Percentiles rank a stretch among this genome's conserved stretches.
Evolutionary conservation across 2,113 vertebrate genomes (phyloP).

Genomic region (Scolopax mira): DNA sequence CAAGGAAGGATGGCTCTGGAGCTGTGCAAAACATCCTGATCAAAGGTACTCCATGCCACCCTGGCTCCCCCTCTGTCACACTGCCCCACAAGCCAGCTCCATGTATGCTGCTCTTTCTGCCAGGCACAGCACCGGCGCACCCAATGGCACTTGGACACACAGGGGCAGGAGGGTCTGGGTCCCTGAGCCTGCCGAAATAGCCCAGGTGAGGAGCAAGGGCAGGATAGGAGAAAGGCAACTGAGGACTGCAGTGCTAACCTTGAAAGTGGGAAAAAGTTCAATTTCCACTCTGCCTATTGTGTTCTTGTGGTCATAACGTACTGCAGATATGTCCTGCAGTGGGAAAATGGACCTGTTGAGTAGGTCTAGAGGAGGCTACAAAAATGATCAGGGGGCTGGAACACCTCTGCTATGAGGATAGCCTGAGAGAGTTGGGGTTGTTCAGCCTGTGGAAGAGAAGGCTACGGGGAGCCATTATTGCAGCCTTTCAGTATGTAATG

Average conservation of each 20-base stretch:
- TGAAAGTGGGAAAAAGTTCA: not conserved
- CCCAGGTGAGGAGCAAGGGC: not conserved
- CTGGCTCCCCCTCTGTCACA: not conserved
- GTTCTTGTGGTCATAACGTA: not conserved
- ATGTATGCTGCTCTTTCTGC: not conserved
- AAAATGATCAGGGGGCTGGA: not conserved
- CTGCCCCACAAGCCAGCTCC: not conserved
- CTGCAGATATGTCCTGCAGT: not conserved
- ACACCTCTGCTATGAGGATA: not conserved
- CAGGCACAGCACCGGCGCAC: not conserved
- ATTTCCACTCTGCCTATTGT: not conserved
- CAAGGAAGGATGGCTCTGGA: rapidly evolving
- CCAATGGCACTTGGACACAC: rapidly evolving
- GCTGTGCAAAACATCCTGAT: not conserved
- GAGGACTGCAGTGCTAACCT: not conserved
- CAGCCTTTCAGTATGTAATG: not conserved
- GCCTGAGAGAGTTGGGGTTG: not conserved
- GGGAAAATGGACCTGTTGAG: not conserved
- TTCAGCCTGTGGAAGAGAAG: not conserved
- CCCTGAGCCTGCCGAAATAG: not conserved
- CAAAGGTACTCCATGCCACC: not conserved
- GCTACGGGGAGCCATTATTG: not conserved
- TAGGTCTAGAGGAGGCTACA: not conserved
- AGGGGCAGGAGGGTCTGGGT: not conserved
- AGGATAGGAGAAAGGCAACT: not conserved